These are phyloP conservation scores for Podarcis raffonei DNA, from an alignment of 2,113 vertebrate species.

Conservation along the genomic window DNA sequence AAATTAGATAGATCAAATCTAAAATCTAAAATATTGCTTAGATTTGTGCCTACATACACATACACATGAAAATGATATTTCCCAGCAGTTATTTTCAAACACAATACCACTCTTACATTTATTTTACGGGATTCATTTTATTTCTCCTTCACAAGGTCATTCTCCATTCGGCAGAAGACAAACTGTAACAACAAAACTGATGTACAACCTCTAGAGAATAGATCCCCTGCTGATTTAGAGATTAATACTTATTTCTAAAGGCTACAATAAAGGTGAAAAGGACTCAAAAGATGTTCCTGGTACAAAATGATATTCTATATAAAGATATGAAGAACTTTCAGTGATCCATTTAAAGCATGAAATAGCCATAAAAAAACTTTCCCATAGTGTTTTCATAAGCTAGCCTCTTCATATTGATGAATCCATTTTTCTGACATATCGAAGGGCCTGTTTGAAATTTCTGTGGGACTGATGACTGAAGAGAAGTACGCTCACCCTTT, in stretches of 20 bases:
- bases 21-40: neutral
- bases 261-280: neutral
- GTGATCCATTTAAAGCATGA: neutral
- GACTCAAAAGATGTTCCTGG: neutral
- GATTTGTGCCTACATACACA: neutral
- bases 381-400: neutral
- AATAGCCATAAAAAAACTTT: neutral
- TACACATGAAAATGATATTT: accelerated
- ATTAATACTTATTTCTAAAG: neutral
- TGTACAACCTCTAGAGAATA: constrained; percentile 3
- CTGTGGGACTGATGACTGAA: neutral
- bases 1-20: neutral
- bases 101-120: neutral
- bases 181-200: neutral
- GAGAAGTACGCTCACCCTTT: no score
- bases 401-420: neutral
- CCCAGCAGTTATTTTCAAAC: neutral
- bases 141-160: neutral
- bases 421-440: neutral
- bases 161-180: neutral
- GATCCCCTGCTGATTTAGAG: constrained; percentile 10
- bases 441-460: neutral
- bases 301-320: constrained; percentile 3
- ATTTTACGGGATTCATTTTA: neutral
- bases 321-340: neutral